A percentile compares a stretch with the other conserved stretches of the same genome.
Evolutionary conservation across 1,140 invertebrate genomes (phyloP).

Genomic region (Drosophila ironensis): DNA sequence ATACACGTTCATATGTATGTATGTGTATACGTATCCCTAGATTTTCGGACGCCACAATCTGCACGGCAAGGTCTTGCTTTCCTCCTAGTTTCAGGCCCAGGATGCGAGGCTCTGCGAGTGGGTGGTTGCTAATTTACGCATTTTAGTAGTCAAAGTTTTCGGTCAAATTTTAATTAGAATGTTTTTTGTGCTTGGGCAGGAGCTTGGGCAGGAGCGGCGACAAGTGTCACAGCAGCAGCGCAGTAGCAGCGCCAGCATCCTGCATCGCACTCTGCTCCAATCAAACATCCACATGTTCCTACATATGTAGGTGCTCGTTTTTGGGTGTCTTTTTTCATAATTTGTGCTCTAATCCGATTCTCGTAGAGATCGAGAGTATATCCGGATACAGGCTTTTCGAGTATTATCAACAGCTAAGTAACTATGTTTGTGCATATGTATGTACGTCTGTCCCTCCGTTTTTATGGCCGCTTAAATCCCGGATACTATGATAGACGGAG

Average conservation of each 20-base stretch:
- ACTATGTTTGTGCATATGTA: no score
- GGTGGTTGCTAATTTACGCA: constrained; percentile 55
- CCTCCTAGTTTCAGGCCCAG: neutral
- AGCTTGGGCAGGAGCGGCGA: constrained; percentile 5
- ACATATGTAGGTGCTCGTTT: no score
- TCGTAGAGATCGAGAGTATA: no score
- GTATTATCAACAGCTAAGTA: no score
- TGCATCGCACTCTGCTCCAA: neutral
- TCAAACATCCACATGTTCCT: no score
- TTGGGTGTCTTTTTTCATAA: no score
- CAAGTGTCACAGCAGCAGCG: constrained; percentile 33
- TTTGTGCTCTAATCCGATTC: no score
- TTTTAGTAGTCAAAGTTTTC: constrained; percentile 54
- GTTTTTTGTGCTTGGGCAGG: constrained; percentile 24
- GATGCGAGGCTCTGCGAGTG: neutral
- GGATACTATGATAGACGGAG: no score
- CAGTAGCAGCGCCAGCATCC: constrained; percentile 28
- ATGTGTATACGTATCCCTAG: neutral
- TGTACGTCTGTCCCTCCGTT: no score
- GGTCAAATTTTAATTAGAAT: constrained; percentile 72
- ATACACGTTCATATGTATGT: no score
- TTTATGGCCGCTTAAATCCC: no score
- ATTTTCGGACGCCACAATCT: constrained; percentile 5
- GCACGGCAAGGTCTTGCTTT: constrained; percentile 10
- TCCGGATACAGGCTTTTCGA: no score